Evolutionary conservation across 2,113 vertebrate species (phyloP), one percentile per base, ranked within the genome.

Genomic region (Pagrus major): DNA sequence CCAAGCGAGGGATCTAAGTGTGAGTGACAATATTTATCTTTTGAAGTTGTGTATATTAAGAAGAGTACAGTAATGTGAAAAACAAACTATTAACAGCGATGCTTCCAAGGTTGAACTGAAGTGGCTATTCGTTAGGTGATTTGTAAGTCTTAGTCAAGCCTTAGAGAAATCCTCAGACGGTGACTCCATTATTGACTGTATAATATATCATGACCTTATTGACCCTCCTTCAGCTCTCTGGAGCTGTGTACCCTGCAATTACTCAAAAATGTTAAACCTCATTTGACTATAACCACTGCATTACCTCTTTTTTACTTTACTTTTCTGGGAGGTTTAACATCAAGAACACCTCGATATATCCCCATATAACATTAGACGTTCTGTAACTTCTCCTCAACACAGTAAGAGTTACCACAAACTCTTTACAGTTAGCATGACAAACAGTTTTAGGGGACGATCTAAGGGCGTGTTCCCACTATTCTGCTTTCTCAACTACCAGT

Each of bases 1-100:
- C 94, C 93, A 95, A 94, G 78, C 25, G 56, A 88, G 83, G 78
- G 80, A 88, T 89, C 52, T 47, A 77, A 76, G 81, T 78, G 70
- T 85, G 66, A 81, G 78, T 75, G 55, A 71, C 71, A 58, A 56
- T 88, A 88, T 93, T 91, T 91, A 89, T 90, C 85, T 76, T 74
- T 72, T 84, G 76, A 88, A 74, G 60, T 77, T 83, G 63, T 90
- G 87, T 80, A 84, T 73, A 84, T 84, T 76, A 80, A 68, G 67
- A n/a, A 71, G 46, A 71, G 81, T 73, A 67, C 61, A 80, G 72
- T 63, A 81, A 90, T 90, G 86, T 88, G 87, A 90, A 89, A 85
- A 80, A 81, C 46, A 65, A 81, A 61, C 66, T 67, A 23, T 61
- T 80, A 56, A 78, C 55, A 60, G n/a, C 20, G 14, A 81, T 70